Conservation (phyloP, 2,888 invertebrate genomes). For the Agapostemon virescens region DNA sequence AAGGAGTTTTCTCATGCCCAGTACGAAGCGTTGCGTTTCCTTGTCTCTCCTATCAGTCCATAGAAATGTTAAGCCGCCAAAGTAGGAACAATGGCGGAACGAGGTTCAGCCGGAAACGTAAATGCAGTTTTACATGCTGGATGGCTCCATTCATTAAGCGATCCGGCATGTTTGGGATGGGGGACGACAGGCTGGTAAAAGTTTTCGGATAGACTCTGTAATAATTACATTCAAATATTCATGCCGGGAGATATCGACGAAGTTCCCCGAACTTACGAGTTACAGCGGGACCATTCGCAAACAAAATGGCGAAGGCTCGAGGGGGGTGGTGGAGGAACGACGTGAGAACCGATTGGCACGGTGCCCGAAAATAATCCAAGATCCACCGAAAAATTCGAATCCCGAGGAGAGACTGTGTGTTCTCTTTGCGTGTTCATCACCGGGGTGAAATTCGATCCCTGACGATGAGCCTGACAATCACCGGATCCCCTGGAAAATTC, state of each 20-base stretch:
- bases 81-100: constrained; percentile 21
- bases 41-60: too few relatives aligned
- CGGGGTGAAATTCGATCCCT: not conserved
- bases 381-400: constrained; percentile 25
- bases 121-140: constrained; percentile 30
- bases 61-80: too few relatives aligned
- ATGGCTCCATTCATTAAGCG: constrained; percentile 39
- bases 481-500: not conserved
- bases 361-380: constrained; percentile 40
- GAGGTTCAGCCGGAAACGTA: constrained; percentile 22
- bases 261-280: constrained; percentile 50
- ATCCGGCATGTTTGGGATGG: constrained; percentile 25
- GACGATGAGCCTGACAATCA: not conserved
- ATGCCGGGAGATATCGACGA: constrained; percentile 53
- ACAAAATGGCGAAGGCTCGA: constrained; percentile 18
- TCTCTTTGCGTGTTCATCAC: constrained; percentile 6
- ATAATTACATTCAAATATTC: constrained; percentile 62
- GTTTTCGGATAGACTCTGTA: constrained; percentile 48
- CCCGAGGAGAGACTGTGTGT: not conserved
- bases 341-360: constrained; percentile 33
- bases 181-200: constrained; percentile 48
- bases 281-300: constrained; percentile 32
- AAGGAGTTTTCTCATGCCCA: too few relatives aligned
- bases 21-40: too few relatives aligned
- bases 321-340: constrained; percentile 4